These are phyloP conservation scores for Microplitis mediator DNA, from an alignment of 1,140 invertebrate genomes.

Conservation along the genomic window DNA sequence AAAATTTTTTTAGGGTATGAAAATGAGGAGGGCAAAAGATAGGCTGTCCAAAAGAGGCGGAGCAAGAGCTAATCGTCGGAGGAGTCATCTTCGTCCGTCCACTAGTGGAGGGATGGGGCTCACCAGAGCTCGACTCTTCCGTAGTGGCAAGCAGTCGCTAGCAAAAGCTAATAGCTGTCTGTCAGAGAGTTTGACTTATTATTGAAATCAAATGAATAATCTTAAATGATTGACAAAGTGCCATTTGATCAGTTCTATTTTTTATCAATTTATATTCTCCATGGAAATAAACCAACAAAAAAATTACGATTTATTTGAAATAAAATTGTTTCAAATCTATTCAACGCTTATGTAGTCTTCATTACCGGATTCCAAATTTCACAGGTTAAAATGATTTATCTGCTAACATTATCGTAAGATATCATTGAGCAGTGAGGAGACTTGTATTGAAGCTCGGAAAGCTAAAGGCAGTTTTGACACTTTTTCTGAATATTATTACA, in stretches of 20 bases:
- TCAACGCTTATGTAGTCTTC: too few relatives aligned
- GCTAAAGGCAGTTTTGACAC: background rate
- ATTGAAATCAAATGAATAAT: constrained; percentile 3
- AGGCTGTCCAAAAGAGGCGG: background rate
- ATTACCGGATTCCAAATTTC: too few relatives aligned
- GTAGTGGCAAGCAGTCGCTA: constrained; percentile 55
- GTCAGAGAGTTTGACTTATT: constrained; percentile 44
- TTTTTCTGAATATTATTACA: too few relatives aligned
- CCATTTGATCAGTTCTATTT: background rate
- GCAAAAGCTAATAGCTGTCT: constrained; percentile 57
- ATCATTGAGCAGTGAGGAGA: background rate
- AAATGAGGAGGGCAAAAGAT: background rate
- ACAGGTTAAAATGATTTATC: too few relatives aligned
- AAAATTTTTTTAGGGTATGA: too few relatives aligned
- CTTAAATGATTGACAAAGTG: background rate
- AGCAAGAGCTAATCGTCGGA: background rate
- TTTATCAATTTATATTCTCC: background rate
- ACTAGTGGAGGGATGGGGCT: constrained; percentile 6
- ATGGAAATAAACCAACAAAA: too few relatives aligned
- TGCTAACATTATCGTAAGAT: too few relatives aligned
- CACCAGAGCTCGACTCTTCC: constrained; percentile 50
- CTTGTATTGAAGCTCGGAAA: background rate
- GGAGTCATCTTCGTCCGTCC: background rate
- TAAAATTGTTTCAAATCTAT: too few relatives aligned
- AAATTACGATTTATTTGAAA: too few relatives aligned